Evolutionary conservation across 2,888 invertebrate genomes (phyloP).

Genomic region (Cistogaster globosa): DNA sequence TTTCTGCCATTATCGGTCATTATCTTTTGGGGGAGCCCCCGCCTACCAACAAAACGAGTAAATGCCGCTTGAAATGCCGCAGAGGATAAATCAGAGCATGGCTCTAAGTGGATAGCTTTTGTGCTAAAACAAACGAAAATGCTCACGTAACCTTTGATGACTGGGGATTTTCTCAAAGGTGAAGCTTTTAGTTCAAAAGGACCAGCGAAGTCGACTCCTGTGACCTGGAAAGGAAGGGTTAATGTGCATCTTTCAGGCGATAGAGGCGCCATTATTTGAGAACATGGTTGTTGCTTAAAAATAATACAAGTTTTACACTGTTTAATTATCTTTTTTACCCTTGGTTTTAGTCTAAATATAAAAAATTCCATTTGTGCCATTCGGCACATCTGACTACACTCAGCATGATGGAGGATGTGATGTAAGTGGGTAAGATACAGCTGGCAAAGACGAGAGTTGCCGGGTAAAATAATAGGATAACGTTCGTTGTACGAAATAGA

Average conservation of each 20-base stretch:
- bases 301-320: conserved; percentile 7
- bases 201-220: conserved; percentile 51
- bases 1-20: conserved; percentile 64
- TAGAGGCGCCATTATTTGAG: background rate
- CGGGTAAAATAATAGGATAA: conserved; percentile 28
- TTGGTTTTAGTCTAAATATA: background rate
- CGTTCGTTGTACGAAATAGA: conserved; percentile 17
- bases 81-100: no score
- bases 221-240: background rate
- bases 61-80: background rate
- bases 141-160: conserved; percentile 17
- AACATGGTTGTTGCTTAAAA: conserved; percentile 8
- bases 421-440: conserved; percentile 18
- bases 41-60: no score
- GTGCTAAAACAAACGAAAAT: conserved; percentile 1
- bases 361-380: background rate
- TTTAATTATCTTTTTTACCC: conserved; percentile 3
- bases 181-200: conserved; percentile 45
- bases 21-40: conserved; percentile 50
- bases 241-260: no score
- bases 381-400: background rate
- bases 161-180: background rate
- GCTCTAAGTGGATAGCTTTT: no score
- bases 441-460: conserved; percentile 21
- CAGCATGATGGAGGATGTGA: conserved; percentile 11